phyloP scores from a whole-genome alignment of 2,888 invertebrate species.

The Scrobipalpa atriplicella region DNA sequence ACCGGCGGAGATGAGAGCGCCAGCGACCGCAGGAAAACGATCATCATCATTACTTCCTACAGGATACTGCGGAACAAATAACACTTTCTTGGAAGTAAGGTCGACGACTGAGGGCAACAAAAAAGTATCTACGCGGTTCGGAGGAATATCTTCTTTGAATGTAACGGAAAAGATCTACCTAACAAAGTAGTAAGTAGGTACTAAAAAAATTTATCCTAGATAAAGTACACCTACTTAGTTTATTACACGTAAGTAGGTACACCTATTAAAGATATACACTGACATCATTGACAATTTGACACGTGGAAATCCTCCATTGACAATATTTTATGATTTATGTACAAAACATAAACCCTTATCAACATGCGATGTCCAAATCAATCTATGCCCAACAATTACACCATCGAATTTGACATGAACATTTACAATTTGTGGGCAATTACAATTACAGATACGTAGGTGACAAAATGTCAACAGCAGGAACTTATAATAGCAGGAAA shows the following conservation, averaged over 20 bases:
- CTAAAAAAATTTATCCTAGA: no score
- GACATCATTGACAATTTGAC: no score
- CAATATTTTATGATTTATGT: no score
- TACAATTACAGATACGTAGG: constrained; percentile 30
- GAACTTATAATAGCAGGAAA: constrained; percentile 50
- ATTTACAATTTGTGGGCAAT: constrained; percentile 27
- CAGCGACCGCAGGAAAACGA: constrained; percentile 30
- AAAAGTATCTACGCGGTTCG: no score
- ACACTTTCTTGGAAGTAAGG: neutral
- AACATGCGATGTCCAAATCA: constrained; percentile 16
- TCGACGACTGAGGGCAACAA: neutral
- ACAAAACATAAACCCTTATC: neutral
- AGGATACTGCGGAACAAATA: constrained; percentile 15
- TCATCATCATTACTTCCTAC: constrained; percentile 24
- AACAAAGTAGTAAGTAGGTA: no score
- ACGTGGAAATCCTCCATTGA: no score
- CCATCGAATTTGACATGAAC: neutral
- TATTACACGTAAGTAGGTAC: no score
- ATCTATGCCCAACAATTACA: constrained; percentile 1
- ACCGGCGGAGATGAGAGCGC: constrained; percentile 43
- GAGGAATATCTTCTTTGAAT: no score
- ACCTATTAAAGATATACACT: no score
- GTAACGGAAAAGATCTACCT: no score
- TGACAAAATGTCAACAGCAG: constrained; percentile 53
- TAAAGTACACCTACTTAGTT: no score